Base-by-base conservation (phyloP, 2,888 invertebrate species). In the Pseudococcus viburni region DNA sequence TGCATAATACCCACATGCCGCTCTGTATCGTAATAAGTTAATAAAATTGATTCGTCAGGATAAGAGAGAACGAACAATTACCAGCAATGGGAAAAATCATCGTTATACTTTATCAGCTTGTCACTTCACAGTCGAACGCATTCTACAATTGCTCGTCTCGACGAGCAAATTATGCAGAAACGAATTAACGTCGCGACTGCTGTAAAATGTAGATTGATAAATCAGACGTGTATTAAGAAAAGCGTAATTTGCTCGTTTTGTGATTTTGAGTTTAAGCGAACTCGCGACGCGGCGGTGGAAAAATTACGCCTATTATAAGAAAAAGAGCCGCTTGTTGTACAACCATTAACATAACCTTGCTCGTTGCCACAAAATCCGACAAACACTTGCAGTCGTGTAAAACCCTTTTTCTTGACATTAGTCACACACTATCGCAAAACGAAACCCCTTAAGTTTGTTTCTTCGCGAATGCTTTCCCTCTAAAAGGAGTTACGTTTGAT, bases 401-500 rank as follows among this genome's bases (percentile, higher is more conserved):
- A 85, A 39, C 85, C 59, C 64, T 39, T 85, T 55, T 85, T 64
- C 64, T 85, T 83, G 80, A 83, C 86, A 68, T 86, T 86, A 86
- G 86, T 88, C 83, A 80, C 88, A 77, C 88, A 51, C 83, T 80
- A 88, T 83, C 83, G 88, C 80, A 88, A 80, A 87, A 77, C 48
- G 80, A 80, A 88, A 15, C 85, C 88, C 88, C 83, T 88, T 77
- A 55, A 80, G 88, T 77, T 48, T 19, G 48, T 46, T 55, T 48
- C 80, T 51, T 33, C 77, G 80, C 83, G 80, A 48, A 80, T 39
- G 77, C 39, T 51, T 77, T 88, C 80, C 88, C 83, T 83, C 55
- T 88, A 83, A 73, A 88, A 51, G 73, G 83, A 88, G 80, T 83
- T 51, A 83, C 88, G 80, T 88, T 88, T 88, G 88, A 88, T 88